A percentile compares a stretch with the other conserved stretches of the same genome.
Evolutionary conservation across 2,797 vertebrate genomes (phyloP).

Genomic region (Falco naumanni): DNA sequence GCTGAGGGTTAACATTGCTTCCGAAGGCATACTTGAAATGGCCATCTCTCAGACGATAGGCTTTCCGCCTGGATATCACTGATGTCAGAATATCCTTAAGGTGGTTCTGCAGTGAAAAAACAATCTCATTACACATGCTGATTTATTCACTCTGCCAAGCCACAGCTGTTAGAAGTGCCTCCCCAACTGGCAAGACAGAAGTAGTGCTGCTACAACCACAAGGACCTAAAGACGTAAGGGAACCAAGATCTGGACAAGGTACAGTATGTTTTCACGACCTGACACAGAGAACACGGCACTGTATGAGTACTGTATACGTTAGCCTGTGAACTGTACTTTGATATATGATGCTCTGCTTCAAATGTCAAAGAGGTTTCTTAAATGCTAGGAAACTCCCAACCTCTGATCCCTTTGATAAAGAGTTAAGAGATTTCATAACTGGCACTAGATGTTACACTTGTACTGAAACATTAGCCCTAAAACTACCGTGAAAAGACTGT

Average conservation of each 20-base stretch:
- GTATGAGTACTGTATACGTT: background rate
- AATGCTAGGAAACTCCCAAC: slow-evolving; percentile 27
- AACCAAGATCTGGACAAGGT: background rate
- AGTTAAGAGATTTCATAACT: background rate
- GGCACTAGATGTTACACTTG: background rate
- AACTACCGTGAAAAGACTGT: background rate
- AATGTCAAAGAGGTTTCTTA: slow-evolving; percentile 15
- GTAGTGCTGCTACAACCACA: background rate
- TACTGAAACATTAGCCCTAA: background rate
- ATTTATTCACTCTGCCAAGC: background rate
- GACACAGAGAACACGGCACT: background rate
- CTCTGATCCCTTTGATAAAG: background rate
- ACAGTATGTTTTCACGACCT: background rate
- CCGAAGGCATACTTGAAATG: slow-evolving; percentile 96
- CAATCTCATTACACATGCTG: background rate
- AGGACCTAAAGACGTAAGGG: background rate
- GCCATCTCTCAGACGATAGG: slow-evolving; percentile 90
- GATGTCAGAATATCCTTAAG: slow-evolving; percentile 94
- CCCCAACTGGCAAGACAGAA: background rate
- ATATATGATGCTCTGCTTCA: background rate
- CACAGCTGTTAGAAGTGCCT: background rate
- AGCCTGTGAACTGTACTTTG: background rate
- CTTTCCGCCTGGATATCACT: slow-evolving; percentile 91
- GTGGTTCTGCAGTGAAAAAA: slow-evolving; percentile 83
- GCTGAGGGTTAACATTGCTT: slow-evolving; percentile 90